Evolutionary conservation across 2,888 invertebrate species (phyloP), one percentile per base, ranked within the genome.

Genomic region (Drosophila rubida): DNA sequence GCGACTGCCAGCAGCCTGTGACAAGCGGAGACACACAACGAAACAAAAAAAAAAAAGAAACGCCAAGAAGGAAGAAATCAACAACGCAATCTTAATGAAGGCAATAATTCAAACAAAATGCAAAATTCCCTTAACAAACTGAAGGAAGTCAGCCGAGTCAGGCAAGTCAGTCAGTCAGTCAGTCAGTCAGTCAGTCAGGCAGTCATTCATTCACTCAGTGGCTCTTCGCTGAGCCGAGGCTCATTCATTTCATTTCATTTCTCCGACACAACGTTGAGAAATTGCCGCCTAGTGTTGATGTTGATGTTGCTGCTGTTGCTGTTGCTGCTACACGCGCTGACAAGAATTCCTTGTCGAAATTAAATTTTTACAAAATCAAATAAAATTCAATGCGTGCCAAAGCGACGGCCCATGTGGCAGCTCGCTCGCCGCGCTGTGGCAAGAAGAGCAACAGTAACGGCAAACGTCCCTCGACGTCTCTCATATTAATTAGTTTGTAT

Each of bases 1-100:
- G 67, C 41, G 75, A 68, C 55, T 71, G 77, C 51, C 77, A 77
- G 75, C 65, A 51, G 51, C 51, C 73, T 64, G 78, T 75, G 75
- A 67, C 77, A 72, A 39, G 76, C 35, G 46, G n/a, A 42, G 53
- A 22, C 22, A 19, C 14, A 42, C 22, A 32, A 44, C 45, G 45
- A 32, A 23, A 9, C 9, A 14, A 16, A 22, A 51, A 6, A 44
- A 11, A 19, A 27, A 30, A 42, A 46, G 16, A 11, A 44, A 25
- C 30, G 35, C 30, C 14, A 48, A 53, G 49, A 46, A 59, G 41
- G 45, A 69, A 61, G 68, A 82, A 86, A 85, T 85, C 85, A 85
- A 85, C 85, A 85, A 86, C 88, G 78, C 86, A 88, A 86, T 88
- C 85, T 85, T 85, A 85, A 85, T 85, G 85, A 85, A 83, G 85